Evolutionary conservation across 1,140 invertebrate species (phyloP).

Genomic region (Zaprionus inermis): DNA sequence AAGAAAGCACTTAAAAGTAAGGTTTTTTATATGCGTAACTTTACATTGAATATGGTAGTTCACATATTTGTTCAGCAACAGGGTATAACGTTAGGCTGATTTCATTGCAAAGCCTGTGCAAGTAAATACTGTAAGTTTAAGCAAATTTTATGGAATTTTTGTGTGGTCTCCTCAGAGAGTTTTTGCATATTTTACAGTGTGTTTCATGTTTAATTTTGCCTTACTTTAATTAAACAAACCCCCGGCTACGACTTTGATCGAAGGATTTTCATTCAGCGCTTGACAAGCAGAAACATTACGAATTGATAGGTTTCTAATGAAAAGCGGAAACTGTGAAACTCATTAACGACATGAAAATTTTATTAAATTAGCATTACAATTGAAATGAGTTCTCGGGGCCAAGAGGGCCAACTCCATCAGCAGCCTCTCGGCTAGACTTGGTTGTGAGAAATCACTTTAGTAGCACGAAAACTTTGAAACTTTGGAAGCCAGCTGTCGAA

Average conservation of each 20-base stretch:
- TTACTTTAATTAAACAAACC: neutral
- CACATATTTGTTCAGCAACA: neutral
- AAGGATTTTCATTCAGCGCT: constrained; percentile 1
- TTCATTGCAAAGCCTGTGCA: constrained; percentile 6
- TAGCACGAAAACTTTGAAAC: constrained; percentile 54
- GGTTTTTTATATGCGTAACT: neutral
- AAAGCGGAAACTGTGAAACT: constrained; percentile 29
- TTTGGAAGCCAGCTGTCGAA: constrained; percentile 58
- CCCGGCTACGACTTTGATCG: neutral
- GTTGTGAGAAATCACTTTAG: constrained; percentile 28
- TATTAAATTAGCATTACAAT: constrained; percentile 42
- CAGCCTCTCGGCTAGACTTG: constrained; percentile 7
- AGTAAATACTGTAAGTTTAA: constrained; percentile 20
- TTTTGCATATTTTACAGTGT: constrained; percentile 11
- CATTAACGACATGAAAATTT: constrained; percentile 51
- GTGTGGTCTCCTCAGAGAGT: neutral
- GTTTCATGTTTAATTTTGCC: neutral
- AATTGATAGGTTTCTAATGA: constrained; percentile 33
- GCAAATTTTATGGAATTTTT: neutral
- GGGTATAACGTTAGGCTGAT: neutral
- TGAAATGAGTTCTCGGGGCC: constrained; percentile 10
- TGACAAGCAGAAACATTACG: constrained; percentile 14
- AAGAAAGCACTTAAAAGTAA: too few species aligned
- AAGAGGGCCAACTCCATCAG: constrained; percentile 8
- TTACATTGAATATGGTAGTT: neutral